These are phyloP conservation scores for Asobara japonica DNA, from an alignment of 1,140 invertebrate species.

Conservation along the genomic window DNA sequence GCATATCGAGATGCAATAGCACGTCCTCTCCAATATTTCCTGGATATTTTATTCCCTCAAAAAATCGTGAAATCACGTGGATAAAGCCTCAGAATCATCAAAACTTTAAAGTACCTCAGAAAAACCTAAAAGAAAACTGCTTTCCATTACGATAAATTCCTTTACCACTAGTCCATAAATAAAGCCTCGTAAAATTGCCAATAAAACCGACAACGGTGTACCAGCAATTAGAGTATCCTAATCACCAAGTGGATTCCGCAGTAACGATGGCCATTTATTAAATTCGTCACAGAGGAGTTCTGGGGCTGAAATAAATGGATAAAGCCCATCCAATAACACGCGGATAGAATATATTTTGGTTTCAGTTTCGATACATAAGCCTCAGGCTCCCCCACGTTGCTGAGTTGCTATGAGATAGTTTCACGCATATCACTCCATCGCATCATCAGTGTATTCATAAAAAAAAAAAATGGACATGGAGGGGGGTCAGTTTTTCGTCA, in stretches of 20 bases:
- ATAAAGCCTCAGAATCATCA: no score
- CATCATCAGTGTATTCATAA: no score
- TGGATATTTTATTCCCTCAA: not conserved
- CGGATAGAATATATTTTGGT: constrained; percentile 18
- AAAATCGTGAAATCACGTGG: not conserved
- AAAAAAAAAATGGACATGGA: constrained; percentile 21
- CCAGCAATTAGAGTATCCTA: constrained; percentile 16
- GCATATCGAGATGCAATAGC: not conserved
- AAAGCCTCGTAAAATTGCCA: not conserved
- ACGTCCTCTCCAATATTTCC: not conserved
- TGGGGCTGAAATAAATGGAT: not conserved
- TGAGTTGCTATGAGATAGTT: not conserved
- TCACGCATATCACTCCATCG: not conserved
- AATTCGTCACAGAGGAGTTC: constrained; percentile 24
- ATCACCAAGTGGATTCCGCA: not conserved
- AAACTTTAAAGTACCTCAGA: no score
- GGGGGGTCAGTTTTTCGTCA: constrained; percentile 51
- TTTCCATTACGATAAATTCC: not conserved
- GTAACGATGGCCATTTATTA: constrained; percentile 25
- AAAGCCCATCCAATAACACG: constrained; percentile 23
- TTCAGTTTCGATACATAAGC: constrained; percentile 3
- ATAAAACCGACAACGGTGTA: not conserved
- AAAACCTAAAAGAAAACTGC: no score
- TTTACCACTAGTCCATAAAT: not conserved
- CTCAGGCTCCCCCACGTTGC: not conserved